phyloP scores from a whole-genome alignment of 2,888 invertebrate species.

The Ochropleura leucogaster region DNA sequence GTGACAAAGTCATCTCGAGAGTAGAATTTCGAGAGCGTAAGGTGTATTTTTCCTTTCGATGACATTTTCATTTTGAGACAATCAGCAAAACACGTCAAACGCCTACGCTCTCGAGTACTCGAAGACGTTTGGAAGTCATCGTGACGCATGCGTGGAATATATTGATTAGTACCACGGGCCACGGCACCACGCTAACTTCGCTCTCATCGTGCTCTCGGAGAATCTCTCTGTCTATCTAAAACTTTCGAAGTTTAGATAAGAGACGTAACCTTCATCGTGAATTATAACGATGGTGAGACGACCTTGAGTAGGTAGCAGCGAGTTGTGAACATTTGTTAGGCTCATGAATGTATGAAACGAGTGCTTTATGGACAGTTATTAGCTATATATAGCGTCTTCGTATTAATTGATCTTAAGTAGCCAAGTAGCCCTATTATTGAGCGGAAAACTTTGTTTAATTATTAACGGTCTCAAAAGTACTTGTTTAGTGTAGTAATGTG shows the following conservation, averaged over 20 bases:
- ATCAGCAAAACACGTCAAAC: constrained; percentile 66
- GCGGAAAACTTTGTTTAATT: constrained; percentile 55
- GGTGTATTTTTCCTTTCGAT: constrained; percentile 32
- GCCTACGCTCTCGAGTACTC: constrained; percentile 71
- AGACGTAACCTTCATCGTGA: constrained; percentile 45
- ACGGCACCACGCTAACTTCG: constrained; percentile 75
- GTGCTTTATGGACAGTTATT: constrained; percentile 43
- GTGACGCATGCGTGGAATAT: constrained; percentile 88
- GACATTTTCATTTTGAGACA: constrained; percentile 46
- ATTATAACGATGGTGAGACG: constrained; percentile 31
- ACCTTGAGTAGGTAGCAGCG: constrained; percentile 57
- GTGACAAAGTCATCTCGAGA: constrained; percentile 20
- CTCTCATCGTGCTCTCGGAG: constrained; percentile 71
- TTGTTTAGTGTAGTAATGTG: constrained; percentile 48
- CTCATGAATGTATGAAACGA: constrained; percentile 45
- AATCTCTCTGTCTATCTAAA: constrained; percentile 54
- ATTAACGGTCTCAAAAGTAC: constrained; percentile 26
- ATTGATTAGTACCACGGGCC: constrained; percentile 79
- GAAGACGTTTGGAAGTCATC: constrained; percentile 72
- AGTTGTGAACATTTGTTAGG: constrained; percentile 42
- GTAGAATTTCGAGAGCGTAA: constrained; percentile 9
- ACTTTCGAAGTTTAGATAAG: constrained; percentile 52
- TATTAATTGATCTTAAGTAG: constrained; percentile 56
- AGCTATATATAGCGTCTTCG: constrained; percentile 33
- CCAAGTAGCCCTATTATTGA: constrained; percentile 41